phyloP scores from a whole-genome alignment of 2,113 vertebrate genomes.

The Nematolebias whitei region DNA sequence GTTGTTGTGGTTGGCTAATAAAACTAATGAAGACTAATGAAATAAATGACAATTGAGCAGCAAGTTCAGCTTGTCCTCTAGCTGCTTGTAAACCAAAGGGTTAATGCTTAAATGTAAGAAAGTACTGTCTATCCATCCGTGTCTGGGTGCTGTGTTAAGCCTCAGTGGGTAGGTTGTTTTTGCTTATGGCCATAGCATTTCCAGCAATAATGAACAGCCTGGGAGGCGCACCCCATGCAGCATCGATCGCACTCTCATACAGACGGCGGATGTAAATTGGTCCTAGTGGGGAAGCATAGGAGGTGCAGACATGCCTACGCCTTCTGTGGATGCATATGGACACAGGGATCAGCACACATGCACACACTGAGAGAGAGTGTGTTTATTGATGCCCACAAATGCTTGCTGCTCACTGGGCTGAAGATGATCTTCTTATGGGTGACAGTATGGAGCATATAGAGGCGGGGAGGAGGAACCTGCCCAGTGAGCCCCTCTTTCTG shows the following conservation, averaged over 20 bases:
- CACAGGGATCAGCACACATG: conserved; percentile 54
- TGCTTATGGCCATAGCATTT: conserved; percentile 47
- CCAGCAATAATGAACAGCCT: conserved; percentile 68
- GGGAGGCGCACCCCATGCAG: conserved; percentile 42
- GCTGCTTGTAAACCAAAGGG: conserved; percentile 1
- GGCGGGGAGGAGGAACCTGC: conserved; percentile 20
- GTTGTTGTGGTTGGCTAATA: conserved; percentile 26
- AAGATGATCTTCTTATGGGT: conserved; percentile 70
- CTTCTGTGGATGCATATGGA: conserved; percentile 74
- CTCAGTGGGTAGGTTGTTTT: conserved; percentile 56
- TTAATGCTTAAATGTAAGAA: conserved; percentile 17
- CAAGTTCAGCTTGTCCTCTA: background rate
- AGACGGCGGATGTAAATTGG: conserved; percentile 71
- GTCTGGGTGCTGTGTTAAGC: conserved; percentile 20
- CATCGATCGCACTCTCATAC: conserved; percentile 67
- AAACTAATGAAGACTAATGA: conserved; percentile 38
- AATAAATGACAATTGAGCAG: conserved; percentile 5
- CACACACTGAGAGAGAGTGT: conserved; percentile 54
- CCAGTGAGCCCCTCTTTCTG: conserved; percentile 27
- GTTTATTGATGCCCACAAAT: conserved; percentile 27
- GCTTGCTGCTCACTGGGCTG: conserved; percentile 48
- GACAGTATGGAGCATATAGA: conserved; percentile 67
- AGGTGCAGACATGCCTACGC: conserved; percentile 63
- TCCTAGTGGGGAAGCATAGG: conserved; percentile 57
- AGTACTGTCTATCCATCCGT: conserved; percentile 6